Evolutionary conservation across 1,140 invertebrate genomes (phyloP).

Genomic region (Riptortus pedestris): DNA sequence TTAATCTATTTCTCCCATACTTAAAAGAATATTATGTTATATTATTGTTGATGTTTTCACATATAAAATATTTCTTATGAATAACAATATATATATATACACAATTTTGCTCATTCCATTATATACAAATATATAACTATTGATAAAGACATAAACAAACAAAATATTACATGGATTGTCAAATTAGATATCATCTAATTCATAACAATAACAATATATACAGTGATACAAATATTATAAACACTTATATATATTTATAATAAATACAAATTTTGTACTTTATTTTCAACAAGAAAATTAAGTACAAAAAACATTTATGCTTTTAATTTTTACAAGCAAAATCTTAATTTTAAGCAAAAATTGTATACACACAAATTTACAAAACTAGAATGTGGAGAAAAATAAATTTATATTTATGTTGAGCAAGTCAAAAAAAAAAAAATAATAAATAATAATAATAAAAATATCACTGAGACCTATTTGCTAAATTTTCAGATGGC

Average conservation of each 20-base stretch:
- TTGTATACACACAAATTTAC: not conserved
- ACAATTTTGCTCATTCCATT: not conserved
- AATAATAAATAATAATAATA: not conserved
- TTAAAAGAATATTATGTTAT: not conserved
- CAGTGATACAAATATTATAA: not conserved
- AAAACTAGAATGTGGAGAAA: not conserved
- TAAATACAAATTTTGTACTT: not conserved
- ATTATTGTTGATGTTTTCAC: not conserved
- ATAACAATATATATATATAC: not conserved
- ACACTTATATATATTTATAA: conserved; percentile 1
- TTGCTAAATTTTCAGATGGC: not conserved
- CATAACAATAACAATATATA: conserved; percentile 5
- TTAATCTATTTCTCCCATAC: not conserved
- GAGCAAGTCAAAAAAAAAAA: conserved; percentile 12
- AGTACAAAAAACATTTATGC: not conserved
- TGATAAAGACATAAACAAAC: not conserved
- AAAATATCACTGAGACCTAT: not conserved
- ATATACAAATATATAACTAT: conserved; percentile 1
- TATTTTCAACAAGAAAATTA: conserved; percentile 7
- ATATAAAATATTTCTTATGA: conserved; percentile 3
- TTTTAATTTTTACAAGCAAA: too few relatives aligned
- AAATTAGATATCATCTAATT: not conserved
- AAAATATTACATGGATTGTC: conserved; percentile 1
- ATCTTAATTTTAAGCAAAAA: too few relatives aligned
- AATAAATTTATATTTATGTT: not conserved